phyloP scores from a whole-genome alignment of 2,113 vertebrate genomes.

The Cyrtonyx montezumae region DNA sequence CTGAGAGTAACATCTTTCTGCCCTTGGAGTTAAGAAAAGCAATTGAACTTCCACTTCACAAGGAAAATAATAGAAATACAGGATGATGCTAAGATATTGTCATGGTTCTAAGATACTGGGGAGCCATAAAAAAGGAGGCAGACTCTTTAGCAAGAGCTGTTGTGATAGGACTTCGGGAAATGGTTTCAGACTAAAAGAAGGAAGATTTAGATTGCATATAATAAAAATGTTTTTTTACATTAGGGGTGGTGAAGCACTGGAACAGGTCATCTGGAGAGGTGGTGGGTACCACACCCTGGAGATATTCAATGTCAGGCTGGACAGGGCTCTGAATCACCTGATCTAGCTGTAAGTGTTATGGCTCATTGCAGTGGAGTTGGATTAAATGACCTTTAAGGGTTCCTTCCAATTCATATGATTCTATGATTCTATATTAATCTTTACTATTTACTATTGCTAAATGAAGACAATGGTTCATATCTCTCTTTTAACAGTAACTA shows the following conservation, averaged over 20 bases:
- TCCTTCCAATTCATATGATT: neutral
- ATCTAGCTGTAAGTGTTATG: neutral
- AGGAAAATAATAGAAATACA: neutral
- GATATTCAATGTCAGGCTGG: neutral
- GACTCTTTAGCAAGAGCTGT: neutral
- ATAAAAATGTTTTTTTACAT: neutral
- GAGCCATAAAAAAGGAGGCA: neutral
- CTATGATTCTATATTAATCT: neutral
- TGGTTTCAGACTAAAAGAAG: neutral
- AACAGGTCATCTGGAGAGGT: no score
- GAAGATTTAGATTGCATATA: neutral
- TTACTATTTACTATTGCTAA: neutral
- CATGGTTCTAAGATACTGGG: neutral
- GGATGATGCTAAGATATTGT: neutral
- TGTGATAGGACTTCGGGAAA: neutral
- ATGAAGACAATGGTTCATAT: neutral
- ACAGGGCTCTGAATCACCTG: neutral
- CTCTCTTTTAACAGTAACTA: neutral
- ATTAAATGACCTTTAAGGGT: neutral
- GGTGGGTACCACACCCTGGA: neutral
- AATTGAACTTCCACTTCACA: neutral
- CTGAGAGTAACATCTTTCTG: slow-evolving; percentile 34
- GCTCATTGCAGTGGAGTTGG: neutral
- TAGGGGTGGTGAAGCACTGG: neutral
- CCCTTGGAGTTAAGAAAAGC: slow-evolving; percentile 37